Base-by-base conservation (phyloP, 2,888 invertebrate species). In the Bellardia bayeri region DNA sequence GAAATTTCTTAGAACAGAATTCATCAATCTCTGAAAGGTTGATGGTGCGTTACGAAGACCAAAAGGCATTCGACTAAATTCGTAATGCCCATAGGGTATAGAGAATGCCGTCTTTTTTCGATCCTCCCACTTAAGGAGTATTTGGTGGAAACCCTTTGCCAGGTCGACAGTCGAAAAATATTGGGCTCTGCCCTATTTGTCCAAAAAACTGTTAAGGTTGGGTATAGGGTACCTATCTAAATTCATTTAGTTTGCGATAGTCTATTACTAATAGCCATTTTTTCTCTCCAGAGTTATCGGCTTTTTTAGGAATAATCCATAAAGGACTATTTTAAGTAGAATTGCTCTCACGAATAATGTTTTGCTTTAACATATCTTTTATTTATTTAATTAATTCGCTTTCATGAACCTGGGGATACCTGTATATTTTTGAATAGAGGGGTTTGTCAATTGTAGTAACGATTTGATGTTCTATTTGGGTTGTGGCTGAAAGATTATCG, bases 391-490 rank as follows among this genome's bases (percentile, higher is more conserved):
- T 45, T 14, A 85, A 72, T n/a, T 87, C 82, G 30, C 23, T 45
- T 23, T 87, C 69, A 8, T 87, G 78, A 9, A 82, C 72, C 33
- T 37, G 37, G 4, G 37, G 37, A 37, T 37, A 37, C 37, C 81
- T 63, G 11, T 87, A 81, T 2, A 45, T 56, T 54, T 79, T 74
- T 2, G 66, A 78, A 66, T 82, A 76, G 1, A 82, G 16, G 3
- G 72, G 78, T 40, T 45, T 79, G 1, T 74, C 74, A 23, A 40
- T 66, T 3, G 23, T 40, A 14, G 69, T 69, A 23, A 83, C 40
- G 9, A 78, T 71, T 64, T 71, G 37, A 61, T 37, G 37, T 37
- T 37, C 37, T 37, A 37, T 37, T 37, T 37, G 6, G 6, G 5
- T 37, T 37, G 37, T 37, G 6, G 37, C 3, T 37, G 37, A 37